Evolutionary conservation across 2,797 vertebrate species (phyloP), one percentile per base, ranked within the genome.

Genomic region (Anabas testudineus): DNA sequence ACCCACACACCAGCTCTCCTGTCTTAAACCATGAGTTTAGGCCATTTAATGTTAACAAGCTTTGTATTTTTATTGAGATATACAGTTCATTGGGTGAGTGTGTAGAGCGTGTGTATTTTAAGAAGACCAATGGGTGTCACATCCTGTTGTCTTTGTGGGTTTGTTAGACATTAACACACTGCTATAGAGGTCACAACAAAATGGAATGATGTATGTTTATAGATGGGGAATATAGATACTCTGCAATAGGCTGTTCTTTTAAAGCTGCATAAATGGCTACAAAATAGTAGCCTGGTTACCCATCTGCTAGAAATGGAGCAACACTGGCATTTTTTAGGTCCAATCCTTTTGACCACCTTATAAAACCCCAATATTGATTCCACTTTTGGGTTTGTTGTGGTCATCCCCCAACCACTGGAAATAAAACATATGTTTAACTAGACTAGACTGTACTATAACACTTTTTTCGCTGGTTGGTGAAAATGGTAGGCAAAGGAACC

Each of bases 31-130:
- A 34, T 24, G 36, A 73, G 48, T 9, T 47, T 10, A 49, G 26
- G 3, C 58, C 66, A 34, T 71, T 82, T 58, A 74, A 72, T 66
- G 59, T 34, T 69, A 21, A 37, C 22, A 60, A 52, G 42, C 32
- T 46, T 67, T 47, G 36, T 61, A 61, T 14, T 59, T 67, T 76
- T 70, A 66, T 64, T 43, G 71, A 52, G 36, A 4, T 4, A 43
- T 41, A 34, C 21, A 51, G 54, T 60, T 30, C 80, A 63, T 16
- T 39, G 34, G 10, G 52, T 74, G 37, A 53, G 21, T 41, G 19
- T 37, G 37, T 39, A 52, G 36, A 65, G 24, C 30, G 34, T 57
- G 26, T 48, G 19, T 34, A 28, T 42, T 77, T 71, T 28, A 60
- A 74, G 22, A 60, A 74, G 22, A 73, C 26, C 64, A 52, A 3